A percentile compares a stretch with the other conserved stretches of the same genome.
Conservation (phyloP, 2,797 vertebrate species). For the Dallia pectoralis region DNA sequence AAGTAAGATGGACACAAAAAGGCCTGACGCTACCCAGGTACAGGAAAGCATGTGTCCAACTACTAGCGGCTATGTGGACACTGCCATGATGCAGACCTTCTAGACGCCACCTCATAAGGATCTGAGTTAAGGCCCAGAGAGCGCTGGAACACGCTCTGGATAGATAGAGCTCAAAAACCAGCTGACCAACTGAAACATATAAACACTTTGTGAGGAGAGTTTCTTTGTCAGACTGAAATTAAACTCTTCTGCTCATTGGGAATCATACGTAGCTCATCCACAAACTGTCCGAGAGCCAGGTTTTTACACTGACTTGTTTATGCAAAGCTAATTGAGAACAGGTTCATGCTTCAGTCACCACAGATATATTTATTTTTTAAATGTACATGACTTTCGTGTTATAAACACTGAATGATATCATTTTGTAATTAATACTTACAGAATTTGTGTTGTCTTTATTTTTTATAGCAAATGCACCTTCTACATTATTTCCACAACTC, state of each 20-base stretch:
- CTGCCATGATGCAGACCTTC: constrained; percentile 65
- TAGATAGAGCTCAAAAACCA: not conserved
- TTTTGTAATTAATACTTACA: constrained; percentile 11
- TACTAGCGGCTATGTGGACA: constrained; percentile 85
- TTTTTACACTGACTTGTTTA: not conserved
- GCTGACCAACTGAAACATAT: not conserved
- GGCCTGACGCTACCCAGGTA: constrained; percentile 36
- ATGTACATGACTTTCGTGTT: not conserved
- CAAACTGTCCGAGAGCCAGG: not conserved
- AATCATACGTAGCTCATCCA: not conserved
- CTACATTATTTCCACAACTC: not conserved
- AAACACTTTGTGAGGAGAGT: constrained; percentile 2
- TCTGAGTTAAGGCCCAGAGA: not conserved
- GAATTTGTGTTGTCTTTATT: constrained; percentile 1
- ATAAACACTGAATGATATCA: constrained; percentile 18
- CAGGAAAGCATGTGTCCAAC: constrained; percentile 46
- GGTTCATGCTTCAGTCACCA: not conserved
- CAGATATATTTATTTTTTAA: constrained; percentile 1
- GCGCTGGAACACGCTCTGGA: not conserved
- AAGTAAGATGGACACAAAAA: not conserved
- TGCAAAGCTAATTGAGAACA: not conserved
- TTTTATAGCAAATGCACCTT: not conserved
- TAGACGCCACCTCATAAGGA: constrained; percentile 10
- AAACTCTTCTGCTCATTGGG: not conserved
- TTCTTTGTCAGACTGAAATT: not conserved